Conservation (phyloP, 2,888 invertebrate genomes). For the Sericinus montela region DNA sequence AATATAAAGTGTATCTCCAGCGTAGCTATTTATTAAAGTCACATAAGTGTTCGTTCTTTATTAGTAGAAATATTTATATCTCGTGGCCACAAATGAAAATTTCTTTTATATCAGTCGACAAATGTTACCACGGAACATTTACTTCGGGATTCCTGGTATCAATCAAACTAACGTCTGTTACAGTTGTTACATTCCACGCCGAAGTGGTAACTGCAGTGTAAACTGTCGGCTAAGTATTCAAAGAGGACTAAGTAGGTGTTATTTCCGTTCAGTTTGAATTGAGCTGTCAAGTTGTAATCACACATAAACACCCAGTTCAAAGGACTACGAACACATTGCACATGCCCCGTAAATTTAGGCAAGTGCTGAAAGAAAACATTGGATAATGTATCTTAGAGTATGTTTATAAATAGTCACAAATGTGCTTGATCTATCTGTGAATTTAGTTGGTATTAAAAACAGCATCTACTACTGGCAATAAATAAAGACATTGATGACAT, state of each 20-base stretch:
- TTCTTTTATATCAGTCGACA: constrained; percentile 27
- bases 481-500: neutral
- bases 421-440: neutral
- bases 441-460: neutral
- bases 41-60: too few relatives aligned
- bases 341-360: too few relatives aligned
- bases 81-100: constrained; percentile 20
- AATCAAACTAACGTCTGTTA: constrained; percentile 26
- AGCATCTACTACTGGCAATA: too few relatives aligned
- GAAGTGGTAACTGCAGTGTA: constrained; percentile 12
- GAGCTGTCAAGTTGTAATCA: constrained; percentile 2
- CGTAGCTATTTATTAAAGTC: too few relatives aligned
- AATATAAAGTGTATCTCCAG: too few relatives aligned
- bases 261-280: constrained; percentile 5
- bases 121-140: constrained; percentile 21
- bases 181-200: constrained; percentile 21
- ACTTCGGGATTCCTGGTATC: constrained; percentile 29
- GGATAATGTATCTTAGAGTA: too few relatives aligned
- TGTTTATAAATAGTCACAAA: neutral
- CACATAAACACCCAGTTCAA: constrained; percentile 3
- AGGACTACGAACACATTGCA: neutral
- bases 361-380: too few relatives aligned
- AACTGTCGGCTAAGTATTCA: constrained; percentile 3
- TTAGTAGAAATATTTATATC: too few relatives aligned
- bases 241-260: constrained; percentile 7